These are phyloP conservation scores for Trididemnum miniatum DNA, from an alignment of 23 tunicate genomes.

Conservation along the genomic window DNA sequence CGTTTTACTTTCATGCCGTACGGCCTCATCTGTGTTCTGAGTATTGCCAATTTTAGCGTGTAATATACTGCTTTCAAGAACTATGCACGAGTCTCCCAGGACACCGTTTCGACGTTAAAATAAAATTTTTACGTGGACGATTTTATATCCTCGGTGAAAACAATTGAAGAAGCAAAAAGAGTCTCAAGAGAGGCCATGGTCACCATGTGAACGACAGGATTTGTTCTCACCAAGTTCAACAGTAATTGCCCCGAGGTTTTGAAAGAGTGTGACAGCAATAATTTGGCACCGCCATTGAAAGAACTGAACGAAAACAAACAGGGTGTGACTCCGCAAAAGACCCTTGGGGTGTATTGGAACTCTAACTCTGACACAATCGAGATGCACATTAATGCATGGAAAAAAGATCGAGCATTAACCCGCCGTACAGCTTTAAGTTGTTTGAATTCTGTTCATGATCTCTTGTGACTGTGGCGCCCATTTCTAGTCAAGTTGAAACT, in stretches of 20 bases:
- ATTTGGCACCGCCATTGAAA: conserved; percentile 12
- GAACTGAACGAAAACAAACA: background rate
- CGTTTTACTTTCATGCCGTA: conserved; percentile 16
- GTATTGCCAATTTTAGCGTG: background rate
- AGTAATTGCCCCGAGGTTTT: background rate
- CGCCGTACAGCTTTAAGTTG: conserved; percentile 3
- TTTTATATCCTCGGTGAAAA: background rate
- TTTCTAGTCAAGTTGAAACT: conserved; percentile 7
- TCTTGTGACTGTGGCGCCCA: background rate
- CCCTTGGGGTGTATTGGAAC: background rate
- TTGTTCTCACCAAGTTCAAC: conserved; percentile 7
- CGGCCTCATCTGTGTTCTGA: conserved; percentile 12
- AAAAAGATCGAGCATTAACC: background rate
- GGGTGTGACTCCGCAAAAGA: background rate
- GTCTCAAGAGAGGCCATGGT: background rate
- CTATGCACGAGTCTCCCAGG: background rate
- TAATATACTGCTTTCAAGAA: conserved; percentile 9
- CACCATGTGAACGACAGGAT: background rate
- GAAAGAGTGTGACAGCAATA: background rate
- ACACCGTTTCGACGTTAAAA: background rate
- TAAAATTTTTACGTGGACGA: conserved; percentile 12
- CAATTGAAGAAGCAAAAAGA: conserved; percentile 1
- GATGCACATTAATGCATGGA: background rate
- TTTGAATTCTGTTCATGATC: background rate
- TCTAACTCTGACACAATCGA: background rate